A percentile compares a stretch with the other conserved stretches of the same genome.
Conservation (phyloP, 2,888 invertebrate species). For the Tiliacea aurago region DNA sequence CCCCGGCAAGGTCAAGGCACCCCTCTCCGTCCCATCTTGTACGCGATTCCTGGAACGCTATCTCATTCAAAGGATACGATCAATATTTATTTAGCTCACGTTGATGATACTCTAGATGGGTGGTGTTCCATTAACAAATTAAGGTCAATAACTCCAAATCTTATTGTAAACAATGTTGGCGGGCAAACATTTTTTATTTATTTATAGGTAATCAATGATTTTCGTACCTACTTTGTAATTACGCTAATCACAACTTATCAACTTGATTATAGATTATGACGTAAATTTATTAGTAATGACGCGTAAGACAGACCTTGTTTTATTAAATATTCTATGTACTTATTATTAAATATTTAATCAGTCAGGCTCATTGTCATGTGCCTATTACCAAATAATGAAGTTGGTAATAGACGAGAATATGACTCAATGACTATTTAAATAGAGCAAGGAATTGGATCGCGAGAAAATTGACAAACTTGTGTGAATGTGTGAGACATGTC, state of each 20-base stretch:
- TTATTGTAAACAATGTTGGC: constrained; percentile 18
- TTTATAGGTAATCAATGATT: constrained; percentile 12
- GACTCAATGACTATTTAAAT: constrained; percentile 57
- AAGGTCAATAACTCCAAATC: constrained; percentile 39
- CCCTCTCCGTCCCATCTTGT: constrained; percentile 70
- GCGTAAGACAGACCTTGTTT: not conserved
- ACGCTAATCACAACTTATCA: constrained; percentile 13
- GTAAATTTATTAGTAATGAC: constrained; percentile 27
- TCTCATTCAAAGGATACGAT: constrained; percentile 69
- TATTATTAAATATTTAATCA: constrained; percentile 1
- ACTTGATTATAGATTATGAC: constrained; percentile 12
- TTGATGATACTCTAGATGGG: not conserved
- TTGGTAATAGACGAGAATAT: constrained; percentile 45
- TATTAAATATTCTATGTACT: constrained; percentile 8
- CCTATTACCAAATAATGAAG: constrained; percentile 10
- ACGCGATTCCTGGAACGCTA: constrained; percentile 77
- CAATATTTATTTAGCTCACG: constrained; percentile 29
- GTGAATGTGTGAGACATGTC: constrained; percentile 77
- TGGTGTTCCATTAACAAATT: constrained; percentile 15
- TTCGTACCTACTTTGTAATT: constrained; percentile 8
- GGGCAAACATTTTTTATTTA: not conserved
- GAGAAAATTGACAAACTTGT: constrained; percentile 77
- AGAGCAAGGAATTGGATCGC: constrained; percentile 75
- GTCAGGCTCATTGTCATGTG: constrained; percentile 10
- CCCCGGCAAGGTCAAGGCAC: constrained; percentile 86